These are phyloP conservation scores for Andricus curvator DNA, from an alignment of 2,888 invertebrate species.

Conservation along the genomic window DNA sequence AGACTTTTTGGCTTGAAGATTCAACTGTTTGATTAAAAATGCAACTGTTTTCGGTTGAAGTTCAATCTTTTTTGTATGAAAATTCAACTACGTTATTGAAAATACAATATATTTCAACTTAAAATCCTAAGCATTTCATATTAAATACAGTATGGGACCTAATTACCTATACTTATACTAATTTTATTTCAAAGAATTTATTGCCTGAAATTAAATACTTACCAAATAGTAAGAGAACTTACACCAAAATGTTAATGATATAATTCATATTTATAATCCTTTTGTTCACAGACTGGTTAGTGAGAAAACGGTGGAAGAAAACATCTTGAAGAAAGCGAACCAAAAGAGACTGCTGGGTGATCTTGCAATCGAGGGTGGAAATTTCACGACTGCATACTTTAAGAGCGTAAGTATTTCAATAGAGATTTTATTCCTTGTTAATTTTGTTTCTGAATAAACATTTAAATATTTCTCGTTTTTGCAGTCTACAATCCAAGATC, in stretches of 20 bases:
- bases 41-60: too few relatives aligned
- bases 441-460: conserved; percentile 17
- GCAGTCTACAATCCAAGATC: conserved; percentile 93
- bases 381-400: conserved; percentile 98
- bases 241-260: neutral
- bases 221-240: neutral
- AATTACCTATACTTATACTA: too few relatives aligned
- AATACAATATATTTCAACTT: too few relatives aligned
- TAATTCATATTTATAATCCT: neutral
- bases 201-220: too few relatives aligned
- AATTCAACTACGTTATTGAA: too few relatives aligned
- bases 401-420: conserved; percentile 83
- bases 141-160: too few relatives aligned
- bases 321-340: conserved; percentile 98
- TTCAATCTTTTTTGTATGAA: too few relatives aligned
- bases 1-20: too few relatives aligned
- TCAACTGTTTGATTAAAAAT: too few relatives aligned
- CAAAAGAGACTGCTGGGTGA: conserved; percentile 97
- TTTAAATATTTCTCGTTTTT: conserved; percentile 55
- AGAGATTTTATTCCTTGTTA: conserved; percentile 42
- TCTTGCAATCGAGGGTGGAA: conserved; percentile 98
- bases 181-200: too few relatives aligned
- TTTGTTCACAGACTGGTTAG: conserved; percentile 88
- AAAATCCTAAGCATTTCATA: too few relatives aligned
- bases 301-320: conserved; percentile 98